Conservation (phyloP, 1,140 invertebrate genomes). For the Magallana angulata region DNA sequence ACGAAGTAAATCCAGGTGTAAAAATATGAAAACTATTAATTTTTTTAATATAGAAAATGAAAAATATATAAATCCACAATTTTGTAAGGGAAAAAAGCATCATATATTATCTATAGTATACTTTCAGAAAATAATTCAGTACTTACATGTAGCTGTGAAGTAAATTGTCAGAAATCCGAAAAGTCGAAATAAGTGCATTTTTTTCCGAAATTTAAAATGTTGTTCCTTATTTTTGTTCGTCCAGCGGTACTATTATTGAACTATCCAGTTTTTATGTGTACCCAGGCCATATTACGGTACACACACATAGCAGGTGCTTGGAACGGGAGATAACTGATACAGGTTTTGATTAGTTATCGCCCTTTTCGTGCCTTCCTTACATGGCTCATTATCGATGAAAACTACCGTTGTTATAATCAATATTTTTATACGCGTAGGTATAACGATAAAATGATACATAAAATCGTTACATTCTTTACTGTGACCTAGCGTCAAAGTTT, state of each 20-base stretch:
- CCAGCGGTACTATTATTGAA: not conserved
- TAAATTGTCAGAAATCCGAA: not conserved
- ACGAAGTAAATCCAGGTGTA: no score
- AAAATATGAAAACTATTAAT: no score
- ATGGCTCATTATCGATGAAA: not conserved
- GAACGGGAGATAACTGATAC: not conserved
- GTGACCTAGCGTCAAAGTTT: no score
- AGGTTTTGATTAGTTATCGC: not conserved
- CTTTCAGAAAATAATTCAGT: not conserved
- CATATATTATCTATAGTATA: no score
- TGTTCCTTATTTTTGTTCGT: not conserved
- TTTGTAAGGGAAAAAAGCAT: no score
- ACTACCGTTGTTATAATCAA: not conserved
- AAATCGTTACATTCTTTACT: no score
- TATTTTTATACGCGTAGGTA: no score
- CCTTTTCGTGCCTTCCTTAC: not conserved
- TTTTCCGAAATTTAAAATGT: not conserved
- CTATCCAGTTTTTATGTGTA: not conserved
- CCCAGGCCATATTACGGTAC: not conserved
- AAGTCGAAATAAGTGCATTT: not conserved
- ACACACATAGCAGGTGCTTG: not conserved
- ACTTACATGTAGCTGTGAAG: not conserved
- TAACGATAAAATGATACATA: no score
- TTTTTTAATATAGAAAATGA: no score
- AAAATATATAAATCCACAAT: no score